These are phyloP conservation scores for Oegoconia quadripuncta DNA, from an alignment of 2,888 invertebrate species.

Conservation along the genomic window DNA sequence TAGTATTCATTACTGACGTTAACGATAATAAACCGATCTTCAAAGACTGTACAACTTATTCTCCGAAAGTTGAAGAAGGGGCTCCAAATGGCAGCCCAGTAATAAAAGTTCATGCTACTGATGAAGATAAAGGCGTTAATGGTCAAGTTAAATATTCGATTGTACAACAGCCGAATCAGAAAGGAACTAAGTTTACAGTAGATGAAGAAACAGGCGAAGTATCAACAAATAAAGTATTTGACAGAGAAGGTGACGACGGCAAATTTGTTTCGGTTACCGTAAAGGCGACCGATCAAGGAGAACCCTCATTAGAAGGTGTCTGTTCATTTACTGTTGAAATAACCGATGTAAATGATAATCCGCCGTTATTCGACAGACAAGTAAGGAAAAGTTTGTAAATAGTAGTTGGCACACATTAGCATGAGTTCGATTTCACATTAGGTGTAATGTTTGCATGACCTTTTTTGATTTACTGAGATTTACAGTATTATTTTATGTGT, in stretches of 20 bases:
- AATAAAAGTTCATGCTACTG: conserved; percentile 95
- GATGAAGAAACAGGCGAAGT: conserved; percentile 97
- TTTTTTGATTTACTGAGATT: conserved; percentile 4
- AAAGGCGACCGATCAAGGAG: conserved; percentile 99
- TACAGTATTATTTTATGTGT: conserved; percentile 42
- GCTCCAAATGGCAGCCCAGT: conserved; percentile 96
- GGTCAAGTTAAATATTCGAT: conserved; percentile 98
- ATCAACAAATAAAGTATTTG: conserved; percentile 96
- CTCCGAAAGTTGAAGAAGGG: conserved; percentile 96
- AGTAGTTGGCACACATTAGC: conserved; percentile 31
- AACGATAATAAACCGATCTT: conserved; percentile 98
- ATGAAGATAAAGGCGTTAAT: conserved; percentile 97
- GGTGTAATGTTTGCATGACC: conserved; percentile 4
- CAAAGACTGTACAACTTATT: conserved; percentile 95
- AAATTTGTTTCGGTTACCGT: conserved; percentile 98
- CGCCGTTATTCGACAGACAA: conserved; percentile 96
- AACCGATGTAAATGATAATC: conserved; percentile 98
- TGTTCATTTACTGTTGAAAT: conserved; percentile 99
- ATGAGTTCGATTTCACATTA: conserved; percentile 32
- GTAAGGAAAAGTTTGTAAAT: conserved; percentile 70
- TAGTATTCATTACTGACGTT: conserved; percentile 97
- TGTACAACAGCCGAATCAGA: conserved; percentile 96
- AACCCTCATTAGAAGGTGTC: conserved; percentile 97
- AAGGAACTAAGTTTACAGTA: conserved; percentile 96
- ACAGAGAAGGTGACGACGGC: conserved; percentile 97